Base-by-base conservation (phyloP, 1,140 invertebrate genomes). In the Drosophila subobscura region DNA sequence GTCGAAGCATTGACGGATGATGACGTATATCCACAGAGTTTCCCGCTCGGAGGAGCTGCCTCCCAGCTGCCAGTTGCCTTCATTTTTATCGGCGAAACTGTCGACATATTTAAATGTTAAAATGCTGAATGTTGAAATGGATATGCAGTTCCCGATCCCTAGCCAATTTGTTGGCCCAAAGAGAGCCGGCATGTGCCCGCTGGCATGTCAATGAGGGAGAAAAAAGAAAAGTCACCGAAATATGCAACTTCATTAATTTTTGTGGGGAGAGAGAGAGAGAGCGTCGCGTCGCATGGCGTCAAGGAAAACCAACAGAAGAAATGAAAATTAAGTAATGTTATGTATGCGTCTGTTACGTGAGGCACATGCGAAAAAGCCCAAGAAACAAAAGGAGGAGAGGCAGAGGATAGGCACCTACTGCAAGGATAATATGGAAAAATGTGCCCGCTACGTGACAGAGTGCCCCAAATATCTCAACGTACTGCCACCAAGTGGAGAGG, bases 311-410 rank as follows among this genome's bases (percentile, higher is more conserved):
- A 49, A 58, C 42, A 53, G 53, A 72, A 67, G 53, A 67, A 65
- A 85, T 72, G 66, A 77, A 79, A 89, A 89, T 81, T 72, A 85
- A 89, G 77, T 89, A 85, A 78, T 75, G 71, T 86, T 81, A 86
- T 89, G 71, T 85, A 85, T 85, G 85, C 86, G 80, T 85, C 77
- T 89, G 77, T 73, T 81, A 89, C 79, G 85, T 89, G 85, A 89
- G 73, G 23, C 22, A 64, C 74, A 84, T 89, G 52, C 70, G 50
- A 27, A 84, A 49, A 47, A 22, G 33, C 46, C n/a, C 59, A 27
- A 56, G 25, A 50, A 61, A 57, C 52, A 37, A 42, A 42, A 27
- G 29, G 29, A 54, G 8, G 51, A 45, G 10, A 10, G n/a, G 44
- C n/a, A 29, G 44, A 27, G 16, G 20, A 12, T 41, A 4, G 29